Evolutionary conservation across 2,113 vertebrate species (phyloP).

Genomic region (Aspidoscelis tigris): DNA sequence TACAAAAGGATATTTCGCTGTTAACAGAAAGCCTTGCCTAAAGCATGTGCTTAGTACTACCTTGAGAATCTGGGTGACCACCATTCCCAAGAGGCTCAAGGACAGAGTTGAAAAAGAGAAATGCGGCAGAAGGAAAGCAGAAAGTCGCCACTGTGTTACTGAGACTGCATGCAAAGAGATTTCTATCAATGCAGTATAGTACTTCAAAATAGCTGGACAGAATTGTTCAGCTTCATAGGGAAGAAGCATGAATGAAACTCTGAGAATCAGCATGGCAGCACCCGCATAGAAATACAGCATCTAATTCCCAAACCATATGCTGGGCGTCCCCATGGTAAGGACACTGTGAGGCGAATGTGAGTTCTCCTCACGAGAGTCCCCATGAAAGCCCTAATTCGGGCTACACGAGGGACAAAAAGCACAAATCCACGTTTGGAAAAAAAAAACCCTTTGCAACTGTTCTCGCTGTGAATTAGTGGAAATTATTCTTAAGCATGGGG

Average conservation of each 20-base stretch:
- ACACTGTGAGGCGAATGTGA: too few species aligned
- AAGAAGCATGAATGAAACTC: background rate
- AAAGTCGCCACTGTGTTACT: background rate
- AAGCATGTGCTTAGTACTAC: background rate
- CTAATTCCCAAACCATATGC: background rate
- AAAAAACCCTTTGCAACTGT: too few species aligned
- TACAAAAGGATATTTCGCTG: background rate
- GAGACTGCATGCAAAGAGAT: background rate
- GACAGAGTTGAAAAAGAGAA: background rate
- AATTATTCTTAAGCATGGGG: too few species aligned
- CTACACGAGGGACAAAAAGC: too few species aligned
- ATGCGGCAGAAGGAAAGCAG: accelerated
- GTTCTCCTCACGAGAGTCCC: too few species aligned
- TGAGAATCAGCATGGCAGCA: background rate
- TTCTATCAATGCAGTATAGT: background rate
- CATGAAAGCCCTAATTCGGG: too few species aligned
- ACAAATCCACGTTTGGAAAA: too few species aligned
- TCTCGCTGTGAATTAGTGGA: too few species aligned
- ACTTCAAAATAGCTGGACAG: background rate
- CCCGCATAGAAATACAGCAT: background rate
- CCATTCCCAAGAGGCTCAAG: accelerated
- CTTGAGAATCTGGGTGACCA: background rate
- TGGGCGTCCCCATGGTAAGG: too few species aligned
- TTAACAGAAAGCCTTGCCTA: background rate
- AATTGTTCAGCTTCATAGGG: background rate